Base-by-base conservation (phyloP, 2,113 vertebrate genomes). In the Neotoma lepida region DNA sequence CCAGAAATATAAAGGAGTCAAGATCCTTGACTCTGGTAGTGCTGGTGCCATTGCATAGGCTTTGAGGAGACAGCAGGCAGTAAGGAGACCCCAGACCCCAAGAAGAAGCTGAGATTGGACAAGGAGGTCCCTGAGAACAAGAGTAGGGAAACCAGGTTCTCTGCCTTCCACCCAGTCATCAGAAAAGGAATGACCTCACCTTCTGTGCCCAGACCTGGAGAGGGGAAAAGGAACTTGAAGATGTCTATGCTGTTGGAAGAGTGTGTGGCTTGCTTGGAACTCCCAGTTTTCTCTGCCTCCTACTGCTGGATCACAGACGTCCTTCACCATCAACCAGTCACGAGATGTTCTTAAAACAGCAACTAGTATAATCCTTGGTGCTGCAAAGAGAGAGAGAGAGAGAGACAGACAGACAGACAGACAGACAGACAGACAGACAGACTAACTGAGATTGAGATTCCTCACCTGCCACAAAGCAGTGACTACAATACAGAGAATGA, bases 371-470 rank as follows among this genome's bases (percentile, higher is more conserved):
- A 9, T 68, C 24, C 61, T 64, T 33, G n/a, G 17, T 4, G 8
- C 10, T 26, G n/a, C 8, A 68, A 30, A 35, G 33, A 18, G 6
- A 71, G 10, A 61, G 30, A 44, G 6, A 88, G 56, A 76, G 41
- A 18, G 9, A 73, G 6, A 33, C 9, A 74, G 20, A 68, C 20
- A 18, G 49, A 64, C 28, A 64, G 63, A 26, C 22, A 63, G 58
- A 24, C 4, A 26, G 8, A n/a, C 33, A 51, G 61, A 9, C 0
- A 4, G 18, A 7, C 14, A 64, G 33, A 44, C n/a, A 7, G 1
- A 12, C 7, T 24, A 4, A 18, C 12, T 28, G 54, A 61, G 6
- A 61, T 8, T 58, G 80, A 41, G 26, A 39, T 41, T 58, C 24
- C 78, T 82, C 54, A 58, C 41, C n/a, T 10, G 18, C 13, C 15